Evolutionary conservation across 2,113 vertebrate genomes (phyloP).

Genomic region (Ranitomeya variabilis): DNA sequence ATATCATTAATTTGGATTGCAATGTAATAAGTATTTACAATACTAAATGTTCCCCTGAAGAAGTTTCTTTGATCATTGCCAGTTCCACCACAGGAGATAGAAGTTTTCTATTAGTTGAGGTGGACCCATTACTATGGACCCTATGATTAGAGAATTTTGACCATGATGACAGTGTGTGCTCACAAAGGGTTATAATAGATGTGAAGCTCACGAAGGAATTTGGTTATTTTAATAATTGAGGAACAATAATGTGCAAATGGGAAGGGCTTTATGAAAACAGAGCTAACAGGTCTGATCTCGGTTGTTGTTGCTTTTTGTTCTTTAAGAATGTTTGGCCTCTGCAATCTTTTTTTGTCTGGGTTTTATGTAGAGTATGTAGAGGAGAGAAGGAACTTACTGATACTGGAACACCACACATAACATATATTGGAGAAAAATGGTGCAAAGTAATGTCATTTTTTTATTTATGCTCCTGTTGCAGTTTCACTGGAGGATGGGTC

Average conservation of each 20-base stretch:
- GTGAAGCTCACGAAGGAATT: background rate
- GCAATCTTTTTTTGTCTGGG: too few relatives aligned
- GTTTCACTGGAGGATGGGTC: too few relatives aligned
- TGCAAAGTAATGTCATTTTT: too few relatives aligned
- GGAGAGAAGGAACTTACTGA: too few relatives aligned
- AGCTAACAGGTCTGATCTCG: background rate
- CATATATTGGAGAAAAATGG: too few relatives aligned
- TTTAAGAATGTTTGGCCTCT: too few relatives aligned
- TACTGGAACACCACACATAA: too few relatives aligned
- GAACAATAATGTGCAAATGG: background rate
- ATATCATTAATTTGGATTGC: background rate
- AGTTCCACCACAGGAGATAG: background rate
- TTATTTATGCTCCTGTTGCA: too few relatives aligned
- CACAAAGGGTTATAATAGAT: background rate
- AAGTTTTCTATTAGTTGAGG: background rate
- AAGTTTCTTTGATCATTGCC: background rate
- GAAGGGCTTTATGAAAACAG: background rate
- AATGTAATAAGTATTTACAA: background rate
- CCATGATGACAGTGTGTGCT: background rate
- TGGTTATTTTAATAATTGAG: background rate
- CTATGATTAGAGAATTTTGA: background rate
- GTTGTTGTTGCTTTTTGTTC: background rate
- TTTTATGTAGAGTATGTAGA: too few relatives aligned
- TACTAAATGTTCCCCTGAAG: background rate
- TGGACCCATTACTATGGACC: background rate